A percentile compares a stretch with the other conserved stretches of the same genome.
Evolutionary conservation across 2,888 invertebrate genomes (phyloP).

Genomic region (Sepiola atlantica): DNA sequence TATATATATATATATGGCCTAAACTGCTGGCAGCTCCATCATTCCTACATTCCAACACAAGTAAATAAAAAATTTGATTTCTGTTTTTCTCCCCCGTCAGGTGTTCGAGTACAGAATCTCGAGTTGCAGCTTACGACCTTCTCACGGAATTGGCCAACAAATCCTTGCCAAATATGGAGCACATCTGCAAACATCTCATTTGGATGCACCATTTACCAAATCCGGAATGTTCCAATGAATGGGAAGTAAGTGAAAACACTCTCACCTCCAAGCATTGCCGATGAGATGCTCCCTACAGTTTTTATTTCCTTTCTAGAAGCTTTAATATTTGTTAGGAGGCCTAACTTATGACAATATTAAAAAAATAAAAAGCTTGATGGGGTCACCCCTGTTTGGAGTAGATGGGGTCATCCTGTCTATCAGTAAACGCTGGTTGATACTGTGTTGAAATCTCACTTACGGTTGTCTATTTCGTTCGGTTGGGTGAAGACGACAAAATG

Average conservation of each 20-base stretch:
- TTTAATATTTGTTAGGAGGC: too few species aligned
- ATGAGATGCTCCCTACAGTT: too few species aligned
- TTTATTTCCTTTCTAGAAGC: not conserved
- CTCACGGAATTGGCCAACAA: slow-evolving; percentile 74
- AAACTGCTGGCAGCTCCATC: not conserved
- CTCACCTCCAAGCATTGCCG: too few species aligned
- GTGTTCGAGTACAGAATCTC: slow-evolving; percentile 72
- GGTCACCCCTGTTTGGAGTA: too few species aligned
- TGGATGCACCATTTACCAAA: slow-evolving; percentile 75
- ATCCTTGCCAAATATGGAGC: slow-evolving; percentile 70
- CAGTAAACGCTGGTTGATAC: too few species aligned
- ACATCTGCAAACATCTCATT: slow-evolving; percentile 72
- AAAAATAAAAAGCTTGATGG: too few species aligned
- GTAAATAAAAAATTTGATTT: not conserved
- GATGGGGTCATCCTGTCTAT: too few species aligned
- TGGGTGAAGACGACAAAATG: too few species aligned
- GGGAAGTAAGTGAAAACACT: slow-evolving; percentile 74
- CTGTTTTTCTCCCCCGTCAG: slow-evolving; percentile 57
- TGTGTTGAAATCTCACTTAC: too few species aligned
- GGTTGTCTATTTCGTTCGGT: too few species aligned
- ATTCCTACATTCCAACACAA: not conserved
- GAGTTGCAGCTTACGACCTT: slow-evolving; percentile 75
- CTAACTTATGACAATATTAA: too few species aligned
- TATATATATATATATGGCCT: too few species aligned
- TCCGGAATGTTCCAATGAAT: slow-evolving; percentile 75